Base-by-base conservation (phyloP, 2,797 vertebrate genomes). In the Amblyopsis hoosieri region DNA sequence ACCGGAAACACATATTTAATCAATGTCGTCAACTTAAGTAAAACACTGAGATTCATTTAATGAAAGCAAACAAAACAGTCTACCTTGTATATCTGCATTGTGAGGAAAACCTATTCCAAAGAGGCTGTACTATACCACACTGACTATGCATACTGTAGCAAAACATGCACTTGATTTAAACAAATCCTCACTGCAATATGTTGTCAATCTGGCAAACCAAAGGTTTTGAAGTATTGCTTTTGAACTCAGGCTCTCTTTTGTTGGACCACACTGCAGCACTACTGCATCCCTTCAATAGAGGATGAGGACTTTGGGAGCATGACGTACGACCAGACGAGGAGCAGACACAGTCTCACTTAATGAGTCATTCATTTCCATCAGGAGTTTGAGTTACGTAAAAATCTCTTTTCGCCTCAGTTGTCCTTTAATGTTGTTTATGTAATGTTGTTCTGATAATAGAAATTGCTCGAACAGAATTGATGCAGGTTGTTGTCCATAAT, bases 371-470 rank as follows among this genome's bases (percentile, higher is more conserved):
- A 69, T 63, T 82, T 79, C 49, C 79, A 72, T 81, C 77, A 69
- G 76, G 82, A 70, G 72, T 80, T 85, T 87, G 74, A 86, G 76
- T 87, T 79, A 80, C 58, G 86, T 86, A 84, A 78, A 87, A 86
- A 78, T 11, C 37, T 57, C 56, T 51, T 81, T 75, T 51, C 45
- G 53, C 69, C 9, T 42, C 37, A 42, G 8, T 9, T 42, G 9
- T 42, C 37, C 37, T 42, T 42, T 42, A 42, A 42, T 42, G 37
- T 42, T 42, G 37, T 10, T 42, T 42, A 42, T 8, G 7, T 7
- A 8, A 42, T 7, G 9, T 9, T 10, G 37, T 9, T 42, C 37
- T 42, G 8, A 42, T 42, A 42, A 37, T 37, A 37, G 37, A 37
- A 37, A 37, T 37, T 37, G 69, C 71, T 33, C 48, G 68, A 65